Evolutionary conservation across 2,888 invertebrate species (phyloP), one percentile per base, ranked within the genome.

Genomic region (Dione vanillae): DNA sequence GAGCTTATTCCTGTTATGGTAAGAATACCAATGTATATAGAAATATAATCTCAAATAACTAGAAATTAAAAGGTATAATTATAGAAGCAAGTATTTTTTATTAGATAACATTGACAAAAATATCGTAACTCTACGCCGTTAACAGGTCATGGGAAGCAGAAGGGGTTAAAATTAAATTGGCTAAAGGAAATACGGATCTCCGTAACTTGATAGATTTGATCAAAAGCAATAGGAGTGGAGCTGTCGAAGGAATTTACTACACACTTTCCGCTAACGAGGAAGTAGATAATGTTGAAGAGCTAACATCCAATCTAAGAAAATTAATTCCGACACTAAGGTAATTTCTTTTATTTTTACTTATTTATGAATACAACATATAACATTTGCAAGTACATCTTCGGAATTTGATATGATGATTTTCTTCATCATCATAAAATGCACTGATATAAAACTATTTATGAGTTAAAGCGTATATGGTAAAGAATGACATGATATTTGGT

Each of bases 101-200:
- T 7, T 7, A 49, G 16, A 19, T 5, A 19, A 3, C 0, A 19
- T 16, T 16, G 9, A 47, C 2, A 2, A 9, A 16, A 49, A 27
- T 37, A 11, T 35, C 12, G 9, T 8, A 45, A n/a, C 49, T 19
- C 14, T 27, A 35, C 5, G 9, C 8, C 41, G 35, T 64, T 51
- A 20, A 35, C 20, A 73, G 73, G n/a, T 59, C 14, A 2, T 73
- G 71, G 73, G 20, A 58, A 45, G 40, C 58, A 45, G 67, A 64
- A 45, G 73, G 62, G 2, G 20, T 69, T n/a, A 47, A 66, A 40
- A 49, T 66, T 12, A 49, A 56, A 8, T 20, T 71, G 14, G 51
- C 64, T 11, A 43, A 69, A 49, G 65, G 47, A 14, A 67, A 56
- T 49, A 19, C 14, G 5, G 45, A 47, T 16, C n/a, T n/a, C 19